Conservation (phyloP, 2,113 vertebrate genomes). For the Rousettus leschenaultii region DNA sequence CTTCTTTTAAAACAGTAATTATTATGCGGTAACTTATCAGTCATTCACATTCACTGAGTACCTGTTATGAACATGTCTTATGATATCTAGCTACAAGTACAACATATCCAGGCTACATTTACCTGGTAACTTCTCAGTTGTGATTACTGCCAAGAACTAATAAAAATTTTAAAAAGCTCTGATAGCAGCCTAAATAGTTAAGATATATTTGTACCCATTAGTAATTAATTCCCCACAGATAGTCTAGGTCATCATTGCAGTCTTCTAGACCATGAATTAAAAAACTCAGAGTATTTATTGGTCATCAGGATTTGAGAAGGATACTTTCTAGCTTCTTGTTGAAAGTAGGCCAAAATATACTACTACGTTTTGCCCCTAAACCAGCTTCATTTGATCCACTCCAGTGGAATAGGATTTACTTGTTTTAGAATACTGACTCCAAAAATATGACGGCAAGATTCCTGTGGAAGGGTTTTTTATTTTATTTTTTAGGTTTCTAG, state of each 20-base stretch:
- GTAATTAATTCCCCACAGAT: neutral
- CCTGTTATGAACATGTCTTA: constrained; percentile 14
- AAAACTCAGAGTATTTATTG: neutral
- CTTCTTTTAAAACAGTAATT: constrained; percentile 5
- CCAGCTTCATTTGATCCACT: neutral
- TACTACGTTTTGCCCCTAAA: neutral
- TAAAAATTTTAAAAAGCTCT: neutral
- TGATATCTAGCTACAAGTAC: neutral
- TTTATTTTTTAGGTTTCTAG: neutral
- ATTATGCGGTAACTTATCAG: neutral
- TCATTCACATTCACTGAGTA: neutral
- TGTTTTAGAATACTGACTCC: constrained; percentile 1
- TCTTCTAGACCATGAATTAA: neutral
- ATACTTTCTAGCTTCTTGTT: constrained; percentile 23
- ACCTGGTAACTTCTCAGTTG: neutral
- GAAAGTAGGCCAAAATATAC: neutral
- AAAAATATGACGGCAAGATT: constrained; percentile 9
- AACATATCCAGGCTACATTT: neutral
- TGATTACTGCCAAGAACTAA: constrained; percentile 1
- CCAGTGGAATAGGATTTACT: neutral
- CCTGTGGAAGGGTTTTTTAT: neutral
- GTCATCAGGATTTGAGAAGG: neutral
- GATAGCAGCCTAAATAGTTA: neutral
- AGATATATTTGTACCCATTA: neutral
- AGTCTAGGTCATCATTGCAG: neutral